These are phyloP conservation scores for Stomatorhinus ivindoensis DNA, from an alignment of 2,113 vertebrate species.

Conservation along the genomic window DNA sequence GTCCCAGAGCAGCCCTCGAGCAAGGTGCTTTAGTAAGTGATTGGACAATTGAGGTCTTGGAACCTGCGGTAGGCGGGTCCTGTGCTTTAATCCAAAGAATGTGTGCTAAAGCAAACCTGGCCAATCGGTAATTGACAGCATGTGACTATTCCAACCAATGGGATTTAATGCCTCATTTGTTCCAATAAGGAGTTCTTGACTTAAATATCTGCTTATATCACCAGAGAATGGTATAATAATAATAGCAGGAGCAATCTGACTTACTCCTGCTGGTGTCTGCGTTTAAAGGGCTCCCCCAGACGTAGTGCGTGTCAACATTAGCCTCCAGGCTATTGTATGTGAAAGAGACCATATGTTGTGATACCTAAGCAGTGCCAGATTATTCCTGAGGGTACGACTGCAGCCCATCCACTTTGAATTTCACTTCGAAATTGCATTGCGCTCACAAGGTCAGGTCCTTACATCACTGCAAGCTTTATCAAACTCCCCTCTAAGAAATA, in stretches of 20 bases:
- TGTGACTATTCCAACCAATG: neutral
- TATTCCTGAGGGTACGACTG: neutral
- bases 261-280: neutral
- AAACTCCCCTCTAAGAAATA: neutral
- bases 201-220: neutral
- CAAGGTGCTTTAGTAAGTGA: neutral
- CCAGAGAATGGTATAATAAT: neutral
- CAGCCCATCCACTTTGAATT: neutral
- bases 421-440: neutral
- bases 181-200: neutral
- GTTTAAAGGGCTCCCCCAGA: neutral
- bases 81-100: too few relatives aligned
- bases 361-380: neutral
- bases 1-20: neutral
- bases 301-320: neutral
- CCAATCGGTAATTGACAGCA: neutral
- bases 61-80: neutral
- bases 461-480: neutral
- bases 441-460: neutral
- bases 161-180: neutral
- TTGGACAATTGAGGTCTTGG: neutral
- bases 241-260: neutral
- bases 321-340: neutral
- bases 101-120: too few relatives aligned
- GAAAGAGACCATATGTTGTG: neutral